Conservation (phyloP, 2,113 vertebrate species). For the Girardinichthys multiradiatus region DNA sequence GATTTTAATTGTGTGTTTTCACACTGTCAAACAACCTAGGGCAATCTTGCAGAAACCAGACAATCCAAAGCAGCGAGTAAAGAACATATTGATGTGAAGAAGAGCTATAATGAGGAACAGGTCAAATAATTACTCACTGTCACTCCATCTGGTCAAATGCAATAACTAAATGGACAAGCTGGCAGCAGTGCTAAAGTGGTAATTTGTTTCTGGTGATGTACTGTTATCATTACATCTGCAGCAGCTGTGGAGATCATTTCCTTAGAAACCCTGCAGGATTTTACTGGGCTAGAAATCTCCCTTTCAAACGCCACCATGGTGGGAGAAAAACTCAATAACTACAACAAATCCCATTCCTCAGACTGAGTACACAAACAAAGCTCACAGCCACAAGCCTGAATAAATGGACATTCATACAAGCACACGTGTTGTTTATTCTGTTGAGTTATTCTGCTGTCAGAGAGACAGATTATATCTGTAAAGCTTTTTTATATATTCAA, state of each 20-base stretch:
- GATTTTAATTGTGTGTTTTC: slow-evolving; percentile 58
- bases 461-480: slow-evolving; percentile 44
- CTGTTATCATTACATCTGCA: slow-evolving; percentile 57
- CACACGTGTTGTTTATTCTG: slow-evolving; percentile 35
- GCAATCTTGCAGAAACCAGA: slow-evolving; percentile 33
- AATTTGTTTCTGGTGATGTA: slow-evolving; percentile 59
- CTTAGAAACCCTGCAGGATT: slow-evolving; percentile 48
- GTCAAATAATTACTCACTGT: slow-evolving; percentile 37
- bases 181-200: slow-evolving; percentile 23
- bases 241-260: slow-evolving; percentile 50
- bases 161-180: slow-evolving; percentile 30
- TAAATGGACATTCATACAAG: slow-evolving; percentile 12
- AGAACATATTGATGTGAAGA: neutral
- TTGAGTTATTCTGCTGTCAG: slow-evolving; percentile 42
- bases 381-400: slow-evolving; percentile 29
- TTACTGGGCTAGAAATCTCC: slow-evolving; percentile 30
- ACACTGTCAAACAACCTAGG: slow-evolving; percentile 36
- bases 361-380: slow-evolving; percentile 25
- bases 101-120: slow-evolving; percentile 24
- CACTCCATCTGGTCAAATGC: slow-evolving; percentile 25
- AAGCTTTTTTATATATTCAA: slow-evolving; percentile 21
- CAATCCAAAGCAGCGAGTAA: slow-evolving; percentile 6
- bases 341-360: slow-evolving; percentile 53
- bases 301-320: slow-evolving; percentile 33
- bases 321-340: slow-evolving; percentile 62